A percentile compares a stretch with the other conserved stretches of the same genome.
Conservation (phyloP, 2,888 invertebrate species). For the Emmelina monodactyla region DNA sequence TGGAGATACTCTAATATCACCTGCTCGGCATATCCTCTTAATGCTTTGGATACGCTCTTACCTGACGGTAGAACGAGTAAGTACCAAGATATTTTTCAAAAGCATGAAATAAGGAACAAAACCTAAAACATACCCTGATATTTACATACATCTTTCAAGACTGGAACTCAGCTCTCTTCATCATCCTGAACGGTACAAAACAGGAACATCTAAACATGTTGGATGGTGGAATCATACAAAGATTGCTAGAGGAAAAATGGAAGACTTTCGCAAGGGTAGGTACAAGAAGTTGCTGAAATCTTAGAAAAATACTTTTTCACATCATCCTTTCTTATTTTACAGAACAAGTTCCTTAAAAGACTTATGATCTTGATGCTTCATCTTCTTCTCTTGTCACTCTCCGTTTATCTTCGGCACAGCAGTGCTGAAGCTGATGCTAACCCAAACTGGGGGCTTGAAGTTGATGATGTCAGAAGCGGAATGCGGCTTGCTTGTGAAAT, state of each 20-base stretch:
- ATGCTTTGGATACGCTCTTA: slow-evolving; percentile 93
- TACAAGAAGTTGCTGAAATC: slow-evolving; percentile 6
- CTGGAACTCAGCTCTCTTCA: slow-evolving; percentile 98
- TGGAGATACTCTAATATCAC: slow-evolving; percentile 99
- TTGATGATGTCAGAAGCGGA: slow-evolving; percentile 43
- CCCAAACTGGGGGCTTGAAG: slow-evolving; percentile 44
- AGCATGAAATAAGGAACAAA: too few relatives aligned
- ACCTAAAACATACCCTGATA: too few relatives aligned
- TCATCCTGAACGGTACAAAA: slow-evolving; percentile 96
- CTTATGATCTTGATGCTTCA: slow-evolving; percentile 88
- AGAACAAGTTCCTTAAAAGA: slow-evolving; percentile 93
- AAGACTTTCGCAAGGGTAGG: slow-evolving; percentile 94
- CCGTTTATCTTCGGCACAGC: slow-evolving; percentile 87
- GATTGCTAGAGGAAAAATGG: slow-evolving; percentile 98
- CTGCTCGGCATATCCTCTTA: slow-evolving; percentile 96
- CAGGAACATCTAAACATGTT: slow-evolving; percentile 99
- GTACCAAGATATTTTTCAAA: too few relatives aligned
- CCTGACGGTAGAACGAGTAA: slow-evolving; percentile 96
- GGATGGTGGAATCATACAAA: slow-evolving; percentile 97
- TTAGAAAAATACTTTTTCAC: not conserved
- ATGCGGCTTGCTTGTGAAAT: slow-evolving; percentile 82
- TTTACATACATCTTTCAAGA: too few relatives aligned
- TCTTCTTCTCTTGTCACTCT: slow-evolving; percentile 84
- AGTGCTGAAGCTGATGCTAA: slow-evolving; percentile 39
- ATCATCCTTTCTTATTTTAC: slow-evolving; percentile 20